Evolutionary conservation across 2,888 invertebrate genomes (phyloP).

Genomic region (Antheraea assamensis): DNA sequence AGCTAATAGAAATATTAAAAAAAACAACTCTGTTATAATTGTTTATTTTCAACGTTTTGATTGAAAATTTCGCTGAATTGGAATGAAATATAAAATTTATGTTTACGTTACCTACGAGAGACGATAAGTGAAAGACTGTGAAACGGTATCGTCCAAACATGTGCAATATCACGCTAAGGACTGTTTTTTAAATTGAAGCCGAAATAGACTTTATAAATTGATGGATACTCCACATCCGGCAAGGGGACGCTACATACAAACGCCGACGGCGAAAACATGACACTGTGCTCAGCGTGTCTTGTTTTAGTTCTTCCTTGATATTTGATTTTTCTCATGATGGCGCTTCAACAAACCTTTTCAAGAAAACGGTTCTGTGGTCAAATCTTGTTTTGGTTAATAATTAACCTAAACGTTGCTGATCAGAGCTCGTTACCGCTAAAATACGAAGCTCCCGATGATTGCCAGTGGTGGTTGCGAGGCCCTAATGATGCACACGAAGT

Average conservation of each 20-base stretch:
- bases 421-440: slow-evolving; percentile 76
- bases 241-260: slow-evolving; percentile 72
- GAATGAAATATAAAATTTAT: slow-evolving; percentile 55
- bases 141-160: slow-evolving; percentile 51
- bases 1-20: slow-evolving; percentile 26
- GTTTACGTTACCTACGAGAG: slow-evolving; percentile 43
- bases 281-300: slow-evolving; percentile 74
- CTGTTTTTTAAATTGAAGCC: slow-evolving; percentile 61
- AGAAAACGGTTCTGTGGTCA: slow-evolving; percentile 63
- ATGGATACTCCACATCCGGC: slow-evolving; percentile 79
- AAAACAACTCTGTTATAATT: background rate
- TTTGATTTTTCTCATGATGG: slow-evolving; percentile 74
- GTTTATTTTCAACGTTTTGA: slow-evolving; percentile 28
- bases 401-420: slow-evolving; percentile 73
- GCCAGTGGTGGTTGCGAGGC: slow-evolving; percentile 88
- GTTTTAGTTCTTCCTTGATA: slow-evolving; percentile 79
- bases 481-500: slow-evolving; percentile 86
- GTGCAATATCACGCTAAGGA: slow-evolving; percentile 59
- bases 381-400: slow-evolving; percentile 70
- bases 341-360: slow-evolving; percentile 60
- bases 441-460: slow-evolving; percentile 94
- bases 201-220: slow-evolving; percentile 73
- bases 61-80: slow-evolving; percentile 43
- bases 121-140: slow-evolving; percentile 41
- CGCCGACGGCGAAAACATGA: slow-evolving; percentile 81